phyloP scores from a whole-genome alignment of 2,888 invertebrate genomes.

The Julus scanicus region DNA sequence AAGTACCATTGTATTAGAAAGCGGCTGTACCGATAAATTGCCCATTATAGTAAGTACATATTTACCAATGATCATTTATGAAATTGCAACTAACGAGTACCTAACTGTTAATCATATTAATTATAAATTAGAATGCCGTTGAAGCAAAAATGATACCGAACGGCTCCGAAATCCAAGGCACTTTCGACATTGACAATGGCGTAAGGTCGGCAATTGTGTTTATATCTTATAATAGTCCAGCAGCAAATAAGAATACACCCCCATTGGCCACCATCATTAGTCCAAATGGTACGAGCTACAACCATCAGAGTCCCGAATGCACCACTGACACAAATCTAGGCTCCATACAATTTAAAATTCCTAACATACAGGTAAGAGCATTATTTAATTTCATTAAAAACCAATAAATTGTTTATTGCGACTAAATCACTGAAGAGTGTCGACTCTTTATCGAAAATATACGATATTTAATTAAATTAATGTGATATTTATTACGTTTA shows the following conservation, averaged over 20 bases:
- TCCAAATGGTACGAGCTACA: not conserved
- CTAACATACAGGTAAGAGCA: not conserved
- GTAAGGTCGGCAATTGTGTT: not conserved
- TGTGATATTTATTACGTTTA: not conserved
- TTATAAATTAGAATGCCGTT: not conserved
- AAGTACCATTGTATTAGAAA: not conserved
- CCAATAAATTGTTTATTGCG: not conserved
- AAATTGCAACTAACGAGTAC: not conserved
- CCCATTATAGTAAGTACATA: not conserved
- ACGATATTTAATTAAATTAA: not conserved
- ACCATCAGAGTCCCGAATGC: not conserved
- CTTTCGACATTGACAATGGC: not conserved
- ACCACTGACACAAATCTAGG: not conserved
- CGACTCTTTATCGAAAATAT: too few relatives aligned
- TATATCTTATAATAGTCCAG: not conserved
- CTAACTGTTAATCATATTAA: not conserved
- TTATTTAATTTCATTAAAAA: not conserved
- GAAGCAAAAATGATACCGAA: not conserved
- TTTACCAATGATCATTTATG: not conserved
- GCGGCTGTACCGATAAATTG: not conserved
- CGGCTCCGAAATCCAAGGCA: not conserved
- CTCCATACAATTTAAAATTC: not conserved
- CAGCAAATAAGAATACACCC: not conserved
- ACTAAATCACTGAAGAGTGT: too few relatives aligned
- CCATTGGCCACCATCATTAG: not conserved